A percentile compares a stretch with the other conserved stretches of the same genome.
phyloP scores from a whole-genome alignment of 30 jellyfish, hydroid and myxozoan genomes.

The Sanderia malayensis region DNA sequence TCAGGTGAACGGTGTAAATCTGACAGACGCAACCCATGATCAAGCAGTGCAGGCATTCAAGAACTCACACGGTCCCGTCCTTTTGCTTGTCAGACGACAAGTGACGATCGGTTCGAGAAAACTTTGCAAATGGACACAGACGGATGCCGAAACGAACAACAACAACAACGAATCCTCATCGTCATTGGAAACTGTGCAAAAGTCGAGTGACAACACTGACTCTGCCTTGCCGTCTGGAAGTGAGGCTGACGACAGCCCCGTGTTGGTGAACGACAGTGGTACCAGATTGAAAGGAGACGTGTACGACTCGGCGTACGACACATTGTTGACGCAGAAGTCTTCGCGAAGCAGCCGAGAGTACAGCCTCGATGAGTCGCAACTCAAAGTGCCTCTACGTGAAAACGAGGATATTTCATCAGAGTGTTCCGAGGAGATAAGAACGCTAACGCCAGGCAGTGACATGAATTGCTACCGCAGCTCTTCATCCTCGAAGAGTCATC shows the following conservation, averaged over 20 bases:
- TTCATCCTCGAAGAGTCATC: conserved; percentile 9
- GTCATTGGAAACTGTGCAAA: conserved; percentile 6
- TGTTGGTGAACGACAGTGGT: conserved; percentile 43
- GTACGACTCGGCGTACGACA: conserved; percentile 97
- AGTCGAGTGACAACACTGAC: conserved; percentile 69
- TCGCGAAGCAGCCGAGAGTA: conserved; percentile 69
- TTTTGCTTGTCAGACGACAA: conserved; percentile 70
- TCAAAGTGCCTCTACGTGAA: conserved; percentile 18
- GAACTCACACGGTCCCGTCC: conserved; percentile 79
- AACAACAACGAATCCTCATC: conserved; percentile 19
- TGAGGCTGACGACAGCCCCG: conserved; percentile 76
- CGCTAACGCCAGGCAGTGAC: conserved; percentile 56
- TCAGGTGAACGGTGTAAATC: conserved; percentile 88
- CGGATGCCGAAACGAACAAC: conserved; percentile 39
- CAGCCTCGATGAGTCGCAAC: conserved; percentile 57
- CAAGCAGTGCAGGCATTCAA: conserved; percentile 87
- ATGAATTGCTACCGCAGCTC: conserved; percentile 62
- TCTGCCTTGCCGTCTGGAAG: conserved; percentile 82
- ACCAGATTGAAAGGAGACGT: conserved; percentile 48
- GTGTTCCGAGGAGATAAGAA: conserved; percentile 59
- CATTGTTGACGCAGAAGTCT: conserved; percentile 88
- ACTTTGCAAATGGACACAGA: conserved; percentile 69
- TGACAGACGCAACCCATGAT: conserved; percentile 86
- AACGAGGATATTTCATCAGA: conserved; percentile 53
- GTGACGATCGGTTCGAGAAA: conserved; percentile 29